Percentiles rank a stretch among this genome's conserved stretches.
Evolutionary conservation across 1,140 invertebrate genomes (phyloP).

Genomic region (Zaprionus taronus): DNA sequence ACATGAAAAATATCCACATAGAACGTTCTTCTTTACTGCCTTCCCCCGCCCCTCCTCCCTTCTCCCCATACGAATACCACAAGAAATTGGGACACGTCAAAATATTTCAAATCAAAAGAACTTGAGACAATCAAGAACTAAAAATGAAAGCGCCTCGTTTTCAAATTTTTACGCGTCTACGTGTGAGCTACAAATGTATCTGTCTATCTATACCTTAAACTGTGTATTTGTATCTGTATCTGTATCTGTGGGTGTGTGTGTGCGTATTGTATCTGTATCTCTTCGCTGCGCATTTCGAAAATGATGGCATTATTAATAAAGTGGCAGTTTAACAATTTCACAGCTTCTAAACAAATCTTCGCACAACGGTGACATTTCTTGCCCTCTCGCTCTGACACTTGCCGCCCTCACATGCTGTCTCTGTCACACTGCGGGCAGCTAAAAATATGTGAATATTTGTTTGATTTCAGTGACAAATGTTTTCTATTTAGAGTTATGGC

Average conservation of each 20-base stretch:
- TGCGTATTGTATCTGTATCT: conserved; percentile 13
- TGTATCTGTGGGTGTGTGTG: conserved; percentile 7
- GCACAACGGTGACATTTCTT: conserved; percentile 27
- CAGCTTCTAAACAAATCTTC: conserved; percentile 73
- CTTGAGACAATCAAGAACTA: conserved; percentile 78
- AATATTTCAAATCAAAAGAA: conserved; percentile 77
- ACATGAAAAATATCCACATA: conserved; percentile 11
- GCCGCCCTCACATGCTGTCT: background rate
- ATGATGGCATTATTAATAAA: conserved; percentile 77
- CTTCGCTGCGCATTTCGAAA: conserved; percentile 27
- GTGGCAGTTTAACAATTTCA: conserved; percentile 81
- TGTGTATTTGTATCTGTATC: conserved; percentile 2
- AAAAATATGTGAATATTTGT: conserved; percentile 68
- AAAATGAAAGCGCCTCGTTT: conserved; percentile 63
- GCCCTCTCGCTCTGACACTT: background rate
- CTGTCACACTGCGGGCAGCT: background rate
- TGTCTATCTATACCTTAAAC: conserved; percentile 11
- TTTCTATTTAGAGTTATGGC: conserved; percentile 79
- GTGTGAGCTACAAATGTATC: conserved; percentile 22
- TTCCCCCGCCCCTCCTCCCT: background rate
- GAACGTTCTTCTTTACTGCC: background rate
- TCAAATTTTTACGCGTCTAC: conserved; percentile 4
- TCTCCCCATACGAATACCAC: conserved; percentile 29
- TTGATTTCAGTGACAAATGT: conserved; percentile 75
- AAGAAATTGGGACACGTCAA: conserved; percentile 78